Percentiles rank a stretch among this genome's conserved stretches.
Conservation (phyloP, 1,140 invertebrate species). For the Cydia amplana region DNA sequence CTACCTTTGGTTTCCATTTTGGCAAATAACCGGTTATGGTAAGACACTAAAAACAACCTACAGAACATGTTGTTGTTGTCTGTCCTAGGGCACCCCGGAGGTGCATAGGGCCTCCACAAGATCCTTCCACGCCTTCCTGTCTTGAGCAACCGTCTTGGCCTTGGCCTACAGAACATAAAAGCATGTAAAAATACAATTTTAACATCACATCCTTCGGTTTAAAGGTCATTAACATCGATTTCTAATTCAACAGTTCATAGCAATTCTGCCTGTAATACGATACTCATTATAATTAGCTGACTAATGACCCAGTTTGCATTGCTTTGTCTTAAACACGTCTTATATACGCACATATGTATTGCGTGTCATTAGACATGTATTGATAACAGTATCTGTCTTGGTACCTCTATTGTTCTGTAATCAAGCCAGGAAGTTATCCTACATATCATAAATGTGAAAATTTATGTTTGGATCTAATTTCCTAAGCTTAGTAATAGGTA, state of each 20-base stretch:
- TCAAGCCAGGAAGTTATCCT: background rate
- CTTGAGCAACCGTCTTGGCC: no score
- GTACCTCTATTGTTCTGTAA: background rate
- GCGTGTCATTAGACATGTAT: background rate
- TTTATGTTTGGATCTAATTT: no score
- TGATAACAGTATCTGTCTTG: constrained; percentile 4
- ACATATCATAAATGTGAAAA: no score
- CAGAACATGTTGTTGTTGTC: no score
- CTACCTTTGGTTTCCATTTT: no score
- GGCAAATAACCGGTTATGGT: no score
- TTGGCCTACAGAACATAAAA: no score
- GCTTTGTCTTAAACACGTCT: constrained; percentile 25
- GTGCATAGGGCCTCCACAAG: no score
- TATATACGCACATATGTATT: background rate
- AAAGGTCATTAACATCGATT: constrained; percentile 2
- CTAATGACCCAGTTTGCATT: constrained; percentile 3
- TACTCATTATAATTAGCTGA: constrained; percentile 29
- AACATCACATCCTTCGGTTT: background rate
- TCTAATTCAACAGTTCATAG: constrained; percentile 19
- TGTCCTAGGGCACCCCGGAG: no score
- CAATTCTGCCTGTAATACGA: constrained; percentile 7
- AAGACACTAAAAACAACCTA: no score
- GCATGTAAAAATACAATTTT: background rate
- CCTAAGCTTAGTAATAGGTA: no score
- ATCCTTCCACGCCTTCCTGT: no score